phyloP scores from a whole-genome alignment of 1,140 invertebrate species.

The Atta cephalotes region DNA sequence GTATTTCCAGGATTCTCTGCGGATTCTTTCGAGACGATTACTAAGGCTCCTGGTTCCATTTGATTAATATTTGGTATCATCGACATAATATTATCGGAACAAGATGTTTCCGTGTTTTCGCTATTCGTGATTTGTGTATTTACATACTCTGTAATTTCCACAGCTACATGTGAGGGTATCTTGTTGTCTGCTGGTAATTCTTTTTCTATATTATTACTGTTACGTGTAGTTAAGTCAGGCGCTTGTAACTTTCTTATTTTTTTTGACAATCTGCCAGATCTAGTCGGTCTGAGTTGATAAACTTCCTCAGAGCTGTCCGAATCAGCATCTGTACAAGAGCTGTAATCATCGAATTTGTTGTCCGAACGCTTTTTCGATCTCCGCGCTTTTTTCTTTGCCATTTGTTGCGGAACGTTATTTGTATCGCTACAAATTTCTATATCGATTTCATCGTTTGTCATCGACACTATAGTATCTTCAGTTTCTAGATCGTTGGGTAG shows the following conservation, averaged over 20 bases:
- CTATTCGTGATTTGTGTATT: background rate
- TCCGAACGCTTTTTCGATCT: slow-evolving; percentile 43
- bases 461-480: slow-evolving; percentile 50
- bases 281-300: slow-evolving; percentile 81
- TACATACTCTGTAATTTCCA: slow-evolving; percentile 19
- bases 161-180: slow-evolving; percentile 13
- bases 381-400: slow-evolving; percentile 32
- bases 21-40: slow-evolving; percentile 83
- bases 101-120: slow-evolving; percentile 18
- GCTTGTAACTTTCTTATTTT: slow-evolving; percentile 79
- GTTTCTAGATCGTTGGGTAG: slow-evolving; percentile 46
- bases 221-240: slow-evolving; percentile 76
- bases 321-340: slow-evolving; percentile 47
- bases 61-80: slow-evolving; percentile 77
- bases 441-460: slow-evolving; percentile 5
- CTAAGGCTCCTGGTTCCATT: slow-evolving; percentile 83
- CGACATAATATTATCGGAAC: slow-evolving; percentile 62
- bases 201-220: slow-evolving; percentile 47
- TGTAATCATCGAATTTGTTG: slow-evolving; percentile 27
- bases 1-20: slow-evolving; percentile 81
- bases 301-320: slow-evolving; percentile 79
- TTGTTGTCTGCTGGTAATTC: slow-evolving; percentile 40
- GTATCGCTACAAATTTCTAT: slow-evolving; percentile 8
- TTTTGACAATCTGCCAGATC: slow-evolving; percentile 81
- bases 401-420: slow-evolving; percentile 12